Percentiles rank a stretch among this genome's conserved stretches.
Conservation (phyloP, 2,888 invertebrate species). For the Aromia moschata region DNA sequence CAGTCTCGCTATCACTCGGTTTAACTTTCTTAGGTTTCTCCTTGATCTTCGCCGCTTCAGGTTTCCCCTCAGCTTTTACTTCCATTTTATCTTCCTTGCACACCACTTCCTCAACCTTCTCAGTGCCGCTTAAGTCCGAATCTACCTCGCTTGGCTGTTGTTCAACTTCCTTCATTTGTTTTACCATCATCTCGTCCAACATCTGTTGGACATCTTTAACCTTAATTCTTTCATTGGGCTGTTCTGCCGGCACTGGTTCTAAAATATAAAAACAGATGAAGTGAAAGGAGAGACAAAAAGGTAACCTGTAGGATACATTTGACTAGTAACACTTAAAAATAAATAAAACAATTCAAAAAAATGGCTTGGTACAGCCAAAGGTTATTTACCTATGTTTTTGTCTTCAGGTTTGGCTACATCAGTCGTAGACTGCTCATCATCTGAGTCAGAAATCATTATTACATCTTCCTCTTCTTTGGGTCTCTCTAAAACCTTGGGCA, state of each 20-base stretch:
- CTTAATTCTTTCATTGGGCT: slow-evolving; percentile 23
- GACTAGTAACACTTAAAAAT: no score
- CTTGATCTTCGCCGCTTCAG: slow-evolving; percentile 19
- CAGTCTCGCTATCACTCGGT: slow-evolving; percentile 42
- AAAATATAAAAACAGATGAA: no score
- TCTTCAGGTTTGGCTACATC: slow-evolving; percentile 3
- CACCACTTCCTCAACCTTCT: slow-evolving; percentile 47
- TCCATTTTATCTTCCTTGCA: slow-evolving; percentile 31
- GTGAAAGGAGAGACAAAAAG: no score
- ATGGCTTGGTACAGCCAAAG: not conserved
- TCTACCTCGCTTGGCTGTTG: slow-evolving; percentile 49
- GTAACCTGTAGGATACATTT: no score
- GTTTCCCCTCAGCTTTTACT: slow-evolving; percentile 24
- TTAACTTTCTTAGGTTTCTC: slow-evolving; percentile 45
- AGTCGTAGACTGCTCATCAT: slow-evolving; percentile 31
- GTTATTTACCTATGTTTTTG: slow-evolving; percentile 9
- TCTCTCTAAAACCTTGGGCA: slow-evolving; percentile 35
- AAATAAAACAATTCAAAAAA: no score
- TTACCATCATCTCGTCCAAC: slow-evolving; percentile 64
- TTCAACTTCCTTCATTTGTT: slow-evolving; percentile 60
- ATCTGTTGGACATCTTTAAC: slow-evolving; percentile 39
- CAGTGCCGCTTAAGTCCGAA: slow-evolving; percentile 53
- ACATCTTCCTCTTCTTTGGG: slow-evolving; percentile 38
- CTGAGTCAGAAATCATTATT: slow-evolving; percentile 49
- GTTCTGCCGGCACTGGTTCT: slow-evolving; percentile 14